Evolutionary conservation across 1,140 invertebrate genomes (phyloP), one percentile per base, ranked within the genome.

Genomic region (Drosophila mayri): DNA sequence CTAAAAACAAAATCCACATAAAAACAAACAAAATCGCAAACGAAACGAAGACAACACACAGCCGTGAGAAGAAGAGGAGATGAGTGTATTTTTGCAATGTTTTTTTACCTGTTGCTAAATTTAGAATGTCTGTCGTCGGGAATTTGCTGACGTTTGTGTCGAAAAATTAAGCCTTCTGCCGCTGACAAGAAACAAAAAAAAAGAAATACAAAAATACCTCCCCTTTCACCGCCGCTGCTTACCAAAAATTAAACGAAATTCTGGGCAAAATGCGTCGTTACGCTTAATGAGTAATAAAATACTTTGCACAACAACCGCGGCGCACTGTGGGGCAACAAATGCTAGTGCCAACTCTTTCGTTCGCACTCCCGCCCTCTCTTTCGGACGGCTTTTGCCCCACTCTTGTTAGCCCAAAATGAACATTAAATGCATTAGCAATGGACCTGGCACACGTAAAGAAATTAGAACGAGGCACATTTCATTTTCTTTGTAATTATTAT

Each of bases 251-350:
- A 54, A 78, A 62, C 71, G 63, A 82, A 66, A 68, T 67, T 88
- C 76, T 76, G 64, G 50, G 75, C 75, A 81, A 90, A 90, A 90
- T 90, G 81, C 86, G 85, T 90, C 71, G 86, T 90, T 90, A 90
- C 86, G 85, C 43, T 79, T 90, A 90, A 90, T 90, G 85, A 90
- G 85, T 90, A 90, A 90, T 90, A 90, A 90, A 90, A 90, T 90
- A 90, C 85, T 79, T 85, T 85, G 81, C 75, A 83, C 79, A 87
- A 79, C 50, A 83, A 54, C 50, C 38, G 57, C 25, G 25, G 55
- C 40, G 52, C 38, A 72, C 52, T 67, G 59, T 59, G 74, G 61
- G 73, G 62, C 25, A 62, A 58, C 38, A 47, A 66, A 61, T 79
- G 60, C 62, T 55, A 59, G 22, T 40, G 65, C 61, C 22, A 25